Evolutionary conservation across 1,140 invertebrate species (phyloP), one percentile per base, ranked within the genome.

Genomic region (Sitodiplosis mosellana): DNA sequence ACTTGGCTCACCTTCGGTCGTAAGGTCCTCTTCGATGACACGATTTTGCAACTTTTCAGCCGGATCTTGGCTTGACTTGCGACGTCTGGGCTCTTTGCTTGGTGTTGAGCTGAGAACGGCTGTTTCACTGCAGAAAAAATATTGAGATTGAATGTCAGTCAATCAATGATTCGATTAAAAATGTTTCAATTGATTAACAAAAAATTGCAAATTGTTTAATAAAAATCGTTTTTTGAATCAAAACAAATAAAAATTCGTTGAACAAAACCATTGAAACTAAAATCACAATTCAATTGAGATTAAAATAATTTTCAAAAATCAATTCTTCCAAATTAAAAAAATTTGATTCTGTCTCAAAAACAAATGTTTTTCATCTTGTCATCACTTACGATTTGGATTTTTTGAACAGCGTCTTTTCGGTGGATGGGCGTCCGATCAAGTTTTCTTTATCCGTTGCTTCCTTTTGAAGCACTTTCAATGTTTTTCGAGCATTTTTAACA

Each of bases 371-470:
- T 19, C 11, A 48, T 40, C 6, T 17, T 15, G 6, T 41, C 17
- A 10, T 41, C 12, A 49, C 48, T 51, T 47, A 47, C 47, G 48
- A 50, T 49, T 63, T 64, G 18, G 46, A 22, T 48, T 48, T 48
- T n/a, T 19, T 48, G 20, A 61, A 52, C 36, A 59, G 59, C 53
- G 57, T 60, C 43, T 63, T 51, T 50, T 61, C 60, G 53, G 58
- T 58, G 44, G 53, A 48, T 45, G 55, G 57, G 21, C 64, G 55
- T 36, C 70, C 72, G 49, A 73, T 70, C 19, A 76, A 56, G 52
- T 77, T 77, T 59, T 78, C 75, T 58, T 77, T 77, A 53, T 76
- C 69, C 34, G 56, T 70, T 44, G 71, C 71, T 53, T 69, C 55
- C 42, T 69, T 70, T 57, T 76, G 74, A 47, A 78, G 55, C 49